phyloP scores from a whole-genome alignment of 1,140 invertebrate species.

The Helicoverpa zea region DNA sequence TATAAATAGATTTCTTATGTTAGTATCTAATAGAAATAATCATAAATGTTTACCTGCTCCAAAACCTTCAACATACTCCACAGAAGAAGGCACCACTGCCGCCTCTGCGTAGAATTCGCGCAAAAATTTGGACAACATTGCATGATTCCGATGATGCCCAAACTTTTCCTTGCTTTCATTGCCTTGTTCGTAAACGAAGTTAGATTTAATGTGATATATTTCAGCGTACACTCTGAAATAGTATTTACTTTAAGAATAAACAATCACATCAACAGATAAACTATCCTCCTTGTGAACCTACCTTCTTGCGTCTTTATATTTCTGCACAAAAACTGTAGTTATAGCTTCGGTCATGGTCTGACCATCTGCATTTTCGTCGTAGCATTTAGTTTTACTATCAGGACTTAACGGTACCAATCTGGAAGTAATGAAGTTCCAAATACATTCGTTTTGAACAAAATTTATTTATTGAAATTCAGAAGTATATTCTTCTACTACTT shows the following conservation, averaged over 20 bases:
- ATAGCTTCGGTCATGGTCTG: slow-evolving; percentile 91
- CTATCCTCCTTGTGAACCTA: slow-evolving; percentile 1
- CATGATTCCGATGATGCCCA: slow-evolving; percentile 62
- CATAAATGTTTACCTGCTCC: slow-evolving; percentile 89
- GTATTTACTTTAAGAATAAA: too few relatives aligned
- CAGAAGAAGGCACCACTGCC: slow-evolving; percentile 88
- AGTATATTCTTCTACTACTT: too few relatives aligned
- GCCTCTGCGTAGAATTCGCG: slow-evolving; percentile 89
- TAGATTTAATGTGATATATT: slow-evolving; percentile 89
- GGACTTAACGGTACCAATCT: slow-evolving; percentile 89
- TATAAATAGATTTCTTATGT: too few relatives aligned
- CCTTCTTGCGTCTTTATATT: slow-evolving; percentile 89
- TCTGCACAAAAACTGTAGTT: slow-evolving; percentile 93
- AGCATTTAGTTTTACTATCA: slow-evolving; percentile 93
- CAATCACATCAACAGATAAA: too few relatives aligned
- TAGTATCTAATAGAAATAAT: too few relatives aligned
- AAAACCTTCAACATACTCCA: slow-evolving; percentile 92
- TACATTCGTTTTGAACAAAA: too few relatives aligned
- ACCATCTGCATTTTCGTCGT: slow-evolving; percentile 92
- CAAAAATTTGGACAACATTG: slow-evolving; percentile 87
- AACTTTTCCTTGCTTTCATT: background rate
- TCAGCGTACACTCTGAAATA: slow-evolving; percentile 89
- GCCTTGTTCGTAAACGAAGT: slow-evolving; percentile 67
- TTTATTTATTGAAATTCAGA: too few relatives aligned
- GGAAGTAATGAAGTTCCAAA: slow-evolving; percentile 27